Evolutionary conservation across 1,140 invertebrate species (phyloP), one percentile per base, ranked within the genome.

Genomic region (Diachasma alloeum): DNA sequence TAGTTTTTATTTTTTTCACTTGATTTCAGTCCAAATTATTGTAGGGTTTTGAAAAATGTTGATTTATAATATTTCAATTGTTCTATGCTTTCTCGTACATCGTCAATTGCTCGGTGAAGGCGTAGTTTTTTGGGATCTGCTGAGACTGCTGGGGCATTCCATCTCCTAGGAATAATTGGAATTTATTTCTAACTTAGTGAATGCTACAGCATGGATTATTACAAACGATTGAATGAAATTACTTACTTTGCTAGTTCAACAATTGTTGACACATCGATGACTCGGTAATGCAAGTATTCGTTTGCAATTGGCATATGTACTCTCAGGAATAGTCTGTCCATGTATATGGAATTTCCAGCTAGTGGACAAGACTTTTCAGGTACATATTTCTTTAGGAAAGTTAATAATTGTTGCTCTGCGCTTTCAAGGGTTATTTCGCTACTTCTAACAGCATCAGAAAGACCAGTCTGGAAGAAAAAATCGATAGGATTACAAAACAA

Each of bases 231-330:
- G 73, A 37, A 31, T 53, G 59, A 66, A 44, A 72, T 17, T n/a
- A 67, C 39, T 81, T 88, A 92, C 92, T 87, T 92, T 59, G 88
- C 89, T 24, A 99, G 83, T 90, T 98, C 97, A 88, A 98, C 98
- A 0, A 99, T 89, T 3, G 94, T 93, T 39, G 95, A 96, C 4
- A 98, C 97, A 92, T 99, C 98, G 70, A 99, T 94, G 24, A 97
- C 94, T 83, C 97, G 92, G 89, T 99, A 98, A 88, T 99, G 97
- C 73, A 99, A 90, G 88, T 97, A 95, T 11, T 93, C 83, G 83
- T 95, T 84, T 15, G 97, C 84, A 44, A 80, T 87, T 0, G 96
- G 95, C 93, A 97, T 95, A 81, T 94, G 93, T 88, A 94, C 95
- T 0, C 83, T 78, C 39, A 98, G 78, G 88, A 97, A 98, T 13